These are phyloP conservation scores for Nibea coibor DNA, from an alignment of 2,113 vertebrate genomes.

Conservation along the genomic window DNA sequence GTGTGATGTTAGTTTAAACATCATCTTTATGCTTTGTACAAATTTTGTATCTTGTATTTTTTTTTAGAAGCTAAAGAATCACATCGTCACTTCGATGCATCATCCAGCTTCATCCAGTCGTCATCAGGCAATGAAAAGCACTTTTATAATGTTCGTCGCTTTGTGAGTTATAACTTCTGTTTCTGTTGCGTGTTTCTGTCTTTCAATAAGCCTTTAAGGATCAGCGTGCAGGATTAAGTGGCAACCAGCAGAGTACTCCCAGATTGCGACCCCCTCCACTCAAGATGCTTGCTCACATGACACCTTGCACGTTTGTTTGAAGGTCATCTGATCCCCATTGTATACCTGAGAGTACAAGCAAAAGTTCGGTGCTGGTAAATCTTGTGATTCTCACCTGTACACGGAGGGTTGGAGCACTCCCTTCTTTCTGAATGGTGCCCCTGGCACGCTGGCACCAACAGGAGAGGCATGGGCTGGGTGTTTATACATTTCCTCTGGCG, in stretches of 20 bases:
- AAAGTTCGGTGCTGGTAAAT: not conserved
- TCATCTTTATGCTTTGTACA: too few species aligned
- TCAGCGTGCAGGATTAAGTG: too few species aligned
- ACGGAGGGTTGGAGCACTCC: constrained; percentile 82
- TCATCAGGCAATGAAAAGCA: not conserved
- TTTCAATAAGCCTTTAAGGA: not conserved
- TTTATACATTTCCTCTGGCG: constrained; percentile 86
- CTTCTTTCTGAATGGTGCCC: constrained; percentile 85
- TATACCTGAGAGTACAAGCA: too few species aligned
- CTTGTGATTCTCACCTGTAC: constrained; percentile 79
- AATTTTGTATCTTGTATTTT: too few species aligned
- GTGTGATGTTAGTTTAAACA: too few species aligned
- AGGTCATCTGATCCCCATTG: too few species aligned
- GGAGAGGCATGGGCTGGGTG: constrained; percentile 58
- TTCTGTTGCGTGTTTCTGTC: not conserved
- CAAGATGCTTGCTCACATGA: not conserved
- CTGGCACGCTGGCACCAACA: constrained; percentile 83
- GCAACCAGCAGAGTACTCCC: too few species aligned
- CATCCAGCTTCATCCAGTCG: too few species aligned
- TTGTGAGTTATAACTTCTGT: not conserved
- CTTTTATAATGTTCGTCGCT: not conserved
- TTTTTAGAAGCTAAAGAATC: too few species aligned
- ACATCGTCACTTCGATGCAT: too few species aligned
- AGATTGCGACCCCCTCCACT: too few species aligned
- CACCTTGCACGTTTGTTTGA: not conserved